Conservation (phyloP, 2,888 invertebrate species). For the Micoletzkya japonica region DNA sequence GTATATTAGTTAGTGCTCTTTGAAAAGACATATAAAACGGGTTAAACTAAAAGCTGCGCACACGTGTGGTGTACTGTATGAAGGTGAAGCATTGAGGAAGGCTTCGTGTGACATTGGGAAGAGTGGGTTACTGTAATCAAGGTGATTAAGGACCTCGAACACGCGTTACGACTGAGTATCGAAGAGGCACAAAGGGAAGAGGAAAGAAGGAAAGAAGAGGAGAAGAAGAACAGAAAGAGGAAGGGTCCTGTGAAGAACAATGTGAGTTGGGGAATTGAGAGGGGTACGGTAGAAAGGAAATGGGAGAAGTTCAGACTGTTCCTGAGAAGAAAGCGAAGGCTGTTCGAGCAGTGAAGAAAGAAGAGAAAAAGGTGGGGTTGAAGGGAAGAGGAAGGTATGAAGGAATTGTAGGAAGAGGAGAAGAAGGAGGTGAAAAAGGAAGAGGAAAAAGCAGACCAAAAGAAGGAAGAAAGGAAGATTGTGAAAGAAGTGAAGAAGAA, state of each 20-base stretch:
- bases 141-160: conserved; percentile 14
- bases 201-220: conserved; percentile 16
- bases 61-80: too few species aligned
- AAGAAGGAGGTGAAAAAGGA: not conserved
- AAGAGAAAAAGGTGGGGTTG: conserved; percentile 1
- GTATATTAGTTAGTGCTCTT: too few species aligned
- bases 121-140: too few species aligned
- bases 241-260: conserved; percentile 6
- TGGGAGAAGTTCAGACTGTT: not conserved
- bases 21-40: too few species aligned
- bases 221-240: conserved; percentile 5
- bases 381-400: not conserved
- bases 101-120: too few species aligned
- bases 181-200: conserved; percentile 17
- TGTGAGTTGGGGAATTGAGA: conserved; percentile 8
- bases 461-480: not conserved
- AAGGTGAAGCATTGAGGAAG: too few species aligned
- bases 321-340: conserved; percentile 16
- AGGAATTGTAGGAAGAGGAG: not conserved
- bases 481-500: conserved; percentile 1
- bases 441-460: not conserved
- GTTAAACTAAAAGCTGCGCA: too few species aligned
- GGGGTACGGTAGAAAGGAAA: conserved; percentile 3
- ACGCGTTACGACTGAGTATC: conserved; percentile 17
- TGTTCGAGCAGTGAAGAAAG: conserved; percentile 16